phyloP scores from a whole-genome alignment of 2,888 invertebrate genomes.

The Syrphus vitripennis region DNA sequence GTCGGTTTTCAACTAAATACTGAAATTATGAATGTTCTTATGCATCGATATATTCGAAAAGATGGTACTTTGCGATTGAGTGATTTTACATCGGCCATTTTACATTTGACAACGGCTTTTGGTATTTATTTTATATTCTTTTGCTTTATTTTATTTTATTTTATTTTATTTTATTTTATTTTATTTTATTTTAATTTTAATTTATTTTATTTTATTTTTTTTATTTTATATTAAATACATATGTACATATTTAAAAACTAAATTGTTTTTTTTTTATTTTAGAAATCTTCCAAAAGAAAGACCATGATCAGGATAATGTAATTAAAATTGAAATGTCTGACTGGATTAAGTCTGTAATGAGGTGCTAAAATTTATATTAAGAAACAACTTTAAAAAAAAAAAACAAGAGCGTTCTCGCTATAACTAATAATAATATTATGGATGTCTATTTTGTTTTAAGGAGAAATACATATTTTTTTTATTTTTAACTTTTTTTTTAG shows the following conservation, averaged over 20 bases:
- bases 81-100: constrained; percentile 94
- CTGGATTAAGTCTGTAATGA: constrained; percentile 80
- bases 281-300: constrained; percentile 89
- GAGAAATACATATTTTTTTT: constrained; percentile 3
- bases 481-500: constrained; percentile 24
- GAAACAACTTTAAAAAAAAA: background rate
- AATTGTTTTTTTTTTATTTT: no score
- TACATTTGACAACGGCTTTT: constrained; percentile 94
- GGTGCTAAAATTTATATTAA: constrained; percentile 73
- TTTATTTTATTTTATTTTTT: background rate
- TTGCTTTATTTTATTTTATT: background rate
- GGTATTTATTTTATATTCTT: constrained; percentile 85
- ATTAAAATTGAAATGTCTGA: constrained; percentile 91
- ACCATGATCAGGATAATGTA: constrained; percentile 90
- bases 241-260: no score
- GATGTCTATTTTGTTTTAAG: constrained; percentile 46
- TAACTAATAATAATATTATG: background rate
- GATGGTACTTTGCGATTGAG: constrained; percentile 95
- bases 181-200: background rate
- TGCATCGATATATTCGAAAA: constrained; percentile 94
- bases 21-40: constrained; percentile 90
- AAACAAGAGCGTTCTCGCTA: constrained; percentile 2
- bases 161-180: constrained; percentile 24
- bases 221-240: no score
- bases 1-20: constrained; percentile 94